Conservation (phyloP, 2,888 invertebrate species). For the Heliothis peltigera region DNA sequence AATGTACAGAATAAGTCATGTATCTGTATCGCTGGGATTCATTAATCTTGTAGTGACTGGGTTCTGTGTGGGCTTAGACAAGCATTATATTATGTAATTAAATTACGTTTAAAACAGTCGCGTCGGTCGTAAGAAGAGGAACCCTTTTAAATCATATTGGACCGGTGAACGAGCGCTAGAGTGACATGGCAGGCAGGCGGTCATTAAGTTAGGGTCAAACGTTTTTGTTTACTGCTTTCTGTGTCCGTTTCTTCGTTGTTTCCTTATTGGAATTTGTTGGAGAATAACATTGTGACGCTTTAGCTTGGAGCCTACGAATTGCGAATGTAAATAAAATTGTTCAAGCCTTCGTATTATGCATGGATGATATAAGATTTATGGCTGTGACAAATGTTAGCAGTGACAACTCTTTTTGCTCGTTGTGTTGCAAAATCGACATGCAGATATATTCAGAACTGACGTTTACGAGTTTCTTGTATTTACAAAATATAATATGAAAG, state of each 20-base stretch:
- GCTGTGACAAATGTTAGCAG: slow-evolving; percentile 29
- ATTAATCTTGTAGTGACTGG: slow-evolving; percentile 86
- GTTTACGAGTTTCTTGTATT: slow-evolving; percentile 14
- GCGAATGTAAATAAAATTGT: slow-evolving; percentile 35
- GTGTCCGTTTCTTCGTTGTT: slow-evolving; percentile 49
- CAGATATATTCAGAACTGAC: slow-evolving; percentile 14
- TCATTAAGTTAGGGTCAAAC: slow-evolving; percentile 55
- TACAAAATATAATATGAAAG: slow-evolving; percentile 9
- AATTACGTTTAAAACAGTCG: slow-evolving; percentile 81
- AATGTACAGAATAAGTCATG: slow-evolving; percentile 65
- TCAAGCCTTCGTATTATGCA: slow-evolving; percentile 15
- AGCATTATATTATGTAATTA: slow-evolving; percentile 82
- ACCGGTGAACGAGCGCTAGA: slow-evolving; percentile 69
- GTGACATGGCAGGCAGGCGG: slow-evolving; percentile 61
- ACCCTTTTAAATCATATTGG: slow-evolving; percentile 84
- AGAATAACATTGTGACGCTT: slow-evolving; percentile 16
- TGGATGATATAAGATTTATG: slow-evolving; percentile 30
- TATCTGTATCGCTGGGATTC: slow-evolving; percentile 74
- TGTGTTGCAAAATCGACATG: slow-evolving; percentile 28
- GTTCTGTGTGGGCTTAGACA: slow-evolving; percentile 86
- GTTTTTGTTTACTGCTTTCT: slow-evolving; percentile 49
- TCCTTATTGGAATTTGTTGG: slow-evolving; percentile 42
- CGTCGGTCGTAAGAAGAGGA: slow-evolving; percentile 67
- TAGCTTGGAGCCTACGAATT: slow-evolving; percentile 26
- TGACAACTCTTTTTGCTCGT: slow-evolving; percentile 28